These are phyloP conservation scores for Potorous gilbertii DNA, from an alignment of 2,797 vertebrate genomes.

Conservation along the genomic window DNA sequence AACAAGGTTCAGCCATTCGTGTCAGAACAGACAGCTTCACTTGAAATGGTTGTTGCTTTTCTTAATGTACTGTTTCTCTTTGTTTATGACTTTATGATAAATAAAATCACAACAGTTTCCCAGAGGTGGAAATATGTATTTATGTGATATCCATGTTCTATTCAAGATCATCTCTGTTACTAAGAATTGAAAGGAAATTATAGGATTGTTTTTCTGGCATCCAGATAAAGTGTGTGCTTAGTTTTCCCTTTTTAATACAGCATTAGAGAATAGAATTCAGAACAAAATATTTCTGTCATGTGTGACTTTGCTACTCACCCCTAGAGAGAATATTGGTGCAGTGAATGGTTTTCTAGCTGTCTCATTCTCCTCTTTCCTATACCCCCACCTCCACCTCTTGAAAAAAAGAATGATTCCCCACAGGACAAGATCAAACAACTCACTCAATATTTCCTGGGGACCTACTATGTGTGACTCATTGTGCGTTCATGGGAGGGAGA, in stretches of 20 bases:
- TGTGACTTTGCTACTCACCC: neutral
- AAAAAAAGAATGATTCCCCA: neutral
- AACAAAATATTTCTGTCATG: neutral
- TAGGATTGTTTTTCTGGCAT: neutral
- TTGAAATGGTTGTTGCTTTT: constrained; percentile 8
- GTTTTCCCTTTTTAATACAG: neutral
- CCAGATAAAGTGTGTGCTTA: constrained; percentile 18
- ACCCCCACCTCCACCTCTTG: neutral
- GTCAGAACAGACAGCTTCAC: neutral
- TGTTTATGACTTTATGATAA: constrained; percentile 38
- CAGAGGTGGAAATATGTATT: constrained; percentile 7
- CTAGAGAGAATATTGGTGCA: neutral
- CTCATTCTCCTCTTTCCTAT: neutral
- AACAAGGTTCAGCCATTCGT: neutral
- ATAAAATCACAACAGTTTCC: neutral
- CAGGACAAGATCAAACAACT: neutral
- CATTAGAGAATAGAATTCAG: constrained; percentile 9
- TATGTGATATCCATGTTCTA: constrained; percentile 12
- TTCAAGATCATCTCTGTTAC: constrained; percentile 15
- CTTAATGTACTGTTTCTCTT: neutral
- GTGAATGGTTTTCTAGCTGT: neutral
- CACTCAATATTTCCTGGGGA: neutral
- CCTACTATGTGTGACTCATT: neutral
- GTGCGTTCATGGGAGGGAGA: neutral
- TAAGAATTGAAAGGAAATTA: constrained; percentile 38